phyloP scores from a whole-genome alignment of 2,888 invertebrate genomes.

The Germaria angustata region DNA sequence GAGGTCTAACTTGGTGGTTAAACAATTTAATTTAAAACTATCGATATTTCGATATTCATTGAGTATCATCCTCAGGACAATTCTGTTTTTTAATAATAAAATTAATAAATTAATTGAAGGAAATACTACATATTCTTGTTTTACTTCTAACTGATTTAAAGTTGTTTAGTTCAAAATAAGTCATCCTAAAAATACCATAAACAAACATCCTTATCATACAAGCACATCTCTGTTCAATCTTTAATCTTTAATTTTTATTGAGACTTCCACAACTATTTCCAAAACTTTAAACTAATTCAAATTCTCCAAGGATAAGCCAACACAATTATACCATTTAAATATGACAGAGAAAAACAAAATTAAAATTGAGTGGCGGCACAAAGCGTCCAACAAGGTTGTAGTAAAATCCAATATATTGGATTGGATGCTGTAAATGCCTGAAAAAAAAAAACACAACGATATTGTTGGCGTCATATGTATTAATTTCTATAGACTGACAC shows the following conservation, averaged over 20 bases:
- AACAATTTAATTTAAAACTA: too few relatives aligned
- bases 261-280: not conserved
- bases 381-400: constrained; percentile 8
- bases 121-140: too few relatives aligned
- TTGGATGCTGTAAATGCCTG: constrained; percentile 12
- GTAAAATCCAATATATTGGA: constrained; percentile 46
- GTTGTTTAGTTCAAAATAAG: too few relatives aligned
- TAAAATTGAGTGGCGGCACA: not conserved
- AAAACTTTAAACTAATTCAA: constrained; percentile 26
- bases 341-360: constrained; percentile 7
- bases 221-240: not conserved
- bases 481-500: constrained; percentile 36
- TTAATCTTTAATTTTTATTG: not conserved
- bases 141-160: too few relatives aligned
- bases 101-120: too few relatives aligned
- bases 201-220: not conserved
- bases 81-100: too few relatives aligned
- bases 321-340: constrained; percentile 40
- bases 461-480: constrained; percentile 56
- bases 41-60: too few relatives aligned
- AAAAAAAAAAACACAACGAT: not conserved
- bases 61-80: too few relatives aligned
- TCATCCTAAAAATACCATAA: too few relatives aligned
- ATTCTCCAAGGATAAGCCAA: constrained; percentile 28
- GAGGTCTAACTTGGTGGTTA: too few relatives aligned